These are phyloP conservation scores for Sebastolobus altivelis DNA, from an alignment of 2,797 vertebrate genomes.

Conservation along the genomic window DNA sequence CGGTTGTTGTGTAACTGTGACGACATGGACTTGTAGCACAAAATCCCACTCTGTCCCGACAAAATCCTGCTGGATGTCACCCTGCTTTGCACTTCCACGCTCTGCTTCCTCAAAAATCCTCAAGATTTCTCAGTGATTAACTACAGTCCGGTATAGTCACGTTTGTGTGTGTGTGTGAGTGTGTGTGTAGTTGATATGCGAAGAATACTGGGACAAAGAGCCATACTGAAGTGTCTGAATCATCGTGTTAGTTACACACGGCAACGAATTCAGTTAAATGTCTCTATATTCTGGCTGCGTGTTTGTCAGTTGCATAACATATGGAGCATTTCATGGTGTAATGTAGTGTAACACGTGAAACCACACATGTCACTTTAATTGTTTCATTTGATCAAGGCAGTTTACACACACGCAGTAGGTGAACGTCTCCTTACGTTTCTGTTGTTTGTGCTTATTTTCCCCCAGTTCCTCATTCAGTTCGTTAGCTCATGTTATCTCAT, in stretches of 20 bases:
- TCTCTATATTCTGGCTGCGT: not conserved
- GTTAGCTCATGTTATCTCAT: conserved; percentile 61
- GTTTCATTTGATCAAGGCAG: conserved; percentile 24
- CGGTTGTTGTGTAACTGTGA: not conserved
- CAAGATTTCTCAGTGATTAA: conserved; percentile 28
- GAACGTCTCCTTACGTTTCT: conserved; percentile 41
- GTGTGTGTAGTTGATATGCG: not conserved
- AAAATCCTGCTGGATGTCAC: conserved; percentile 46
- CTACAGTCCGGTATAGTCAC: not conserved
- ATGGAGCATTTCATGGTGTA: conserved; percentile 28
- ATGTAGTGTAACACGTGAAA: conserved; percentile 33
- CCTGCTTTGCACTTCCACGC: conserved; percentile 19
- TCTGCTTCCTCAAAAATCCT: conserved; percentile 13
- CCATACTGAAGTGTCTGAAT: not conserved
- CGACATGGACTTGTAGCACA: conserved; percentile 16
- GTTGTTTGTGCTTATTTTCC: not conserved
- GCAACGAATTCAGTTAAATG: not conserved
- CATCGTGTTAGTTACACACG: conserved; percentile 12
- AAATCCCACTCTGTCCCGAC: conserved; percentile 32
- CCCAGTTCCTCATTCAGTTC: conserved; percentile 14
- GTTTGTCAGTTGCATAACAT: conserved; percentile 31
- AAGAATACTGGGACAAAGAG: not conserved
- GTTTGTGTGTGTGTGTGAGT: not conserved
- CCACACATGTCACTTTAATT: conserved; percentile 23
- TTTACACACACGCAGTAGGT: conserved; percentile 21